Conservation (phyloP, 2,797 vertebrate genomes). For the Sebastes nivosus region DNA sequence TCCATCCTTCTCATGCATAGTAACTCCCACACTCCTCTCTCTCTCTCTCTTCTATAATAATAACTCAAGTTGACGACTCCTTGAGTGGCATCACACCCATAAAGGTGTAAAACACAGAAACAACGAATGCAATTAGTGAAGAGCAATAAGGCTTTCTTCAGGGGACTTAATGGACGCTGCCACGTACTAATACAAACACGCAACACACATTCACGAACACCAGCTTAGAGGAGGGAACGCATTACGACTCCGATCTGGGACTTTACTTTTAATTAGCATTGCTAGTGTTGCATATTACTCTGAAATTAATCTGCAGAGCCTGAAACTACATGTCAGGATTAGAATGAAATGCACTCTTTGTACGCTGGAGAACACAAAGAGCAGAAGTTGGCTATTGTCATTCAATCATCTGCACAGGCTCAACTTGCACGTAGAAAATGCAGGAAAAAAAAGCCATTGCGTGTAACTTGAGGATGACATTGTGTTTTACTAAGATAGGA, state of each 20-base stretch:
- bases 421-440: background rate
- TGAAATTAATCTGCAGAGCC: conserved; percentile 42
- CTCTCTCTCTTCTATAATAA: background rate
- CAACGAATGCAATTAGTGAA: conserved; percentile 49
- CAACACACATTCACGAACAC: background rate
- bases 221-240: conserved; percentile 2
- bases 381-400: background rate
- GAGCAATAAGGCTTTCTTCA: conserved; percentile 18
- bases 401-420: conserved; percentile 4
- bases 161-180: conserved; percentile 18
- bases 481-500: background rate
- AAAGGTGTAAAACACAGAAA: conserved; percentile 48
- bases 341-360: background rate
- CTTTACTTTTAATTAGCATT: conserved; percentile 53
- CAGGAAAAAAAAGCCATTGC: background rate
- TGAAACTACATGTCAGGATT: conserved; percentile 16
- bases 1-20: background rate
- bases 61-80: conserved; percentile 11
- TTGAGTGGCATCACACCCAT: conserved; percentile 32
- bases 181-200: conserved; percentile 1
- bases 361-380: background rate
- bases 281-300: conserved; percentile 16
- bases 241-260: conserved; percentile 31
- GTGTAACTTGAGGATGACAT: background rate
- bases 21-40: background rate